These are phyloP conservation scores for Discoglossus pictus DNA, from an alignment of 2,797 vertebrate species.

Conservation along the genomic window DNA sequence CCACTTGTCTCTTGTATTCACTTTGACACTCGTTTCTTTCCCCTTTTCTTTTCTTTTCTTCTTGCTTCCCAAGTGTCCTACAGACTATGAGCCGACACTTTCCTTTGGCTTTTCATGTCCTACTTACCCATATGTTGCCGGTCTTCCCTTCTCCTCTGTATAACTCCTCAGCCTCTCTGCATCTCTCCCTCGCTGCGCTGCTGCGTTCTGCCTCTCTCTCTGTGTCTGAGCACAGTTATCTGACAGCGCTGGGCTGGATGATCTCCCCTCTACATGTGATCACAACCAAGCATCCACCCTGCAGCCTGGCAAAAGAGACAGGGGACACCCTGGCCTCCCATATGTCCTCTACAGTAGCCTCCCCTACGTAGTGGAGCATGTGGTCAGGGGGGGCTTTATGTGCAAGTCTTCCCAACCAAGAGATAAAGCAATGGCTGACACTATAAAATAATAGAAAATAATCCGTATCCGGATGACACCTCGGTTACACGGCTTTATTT, in stretches of 20 bases:
- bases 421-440: too few species aligned
- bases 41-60: background rate
- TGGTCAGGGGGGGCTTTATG: too few species aligned
- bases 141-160: slow-evolving; percentile 22
- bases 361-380: too few species aligned
- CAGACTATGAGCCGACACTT: too few species aligned
- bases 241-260: slow-evolving; percentile 42
- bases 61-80: too few species aligned
- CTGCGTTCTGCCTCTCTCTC: slow-evolving; percentile 7
- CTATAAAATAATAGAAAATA: too few species aligned
- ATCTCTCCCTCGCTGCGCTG: slow-evolving; percentile 19
- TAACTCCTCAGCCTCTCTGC: too few species aligned
- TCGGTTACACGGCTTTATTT: too few species aligned
- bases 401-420: too few species aligned
- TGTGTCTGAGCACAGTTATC: slow-evolving; percentile 44
- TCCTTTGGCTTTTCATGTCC: slow-evolving; percentile 9
- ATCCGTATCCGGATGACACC: too few species aligned
- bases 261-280: slow-evolving; percentile 48
- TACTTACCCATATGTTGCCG: background rate
- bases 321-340: slow-evolving; percentile 3
- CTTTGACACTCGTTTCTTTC: background rate
- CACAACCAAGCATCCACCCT: slow-evolving; percentile 32
- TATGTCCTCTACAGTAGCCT: background rate
- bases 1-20: background rate
- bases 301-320: slow-evolving; percentile 24